Base-by-base conservation (phyloP, 2,797 vertebrate species). In the Characodon lateralis region DNA sequence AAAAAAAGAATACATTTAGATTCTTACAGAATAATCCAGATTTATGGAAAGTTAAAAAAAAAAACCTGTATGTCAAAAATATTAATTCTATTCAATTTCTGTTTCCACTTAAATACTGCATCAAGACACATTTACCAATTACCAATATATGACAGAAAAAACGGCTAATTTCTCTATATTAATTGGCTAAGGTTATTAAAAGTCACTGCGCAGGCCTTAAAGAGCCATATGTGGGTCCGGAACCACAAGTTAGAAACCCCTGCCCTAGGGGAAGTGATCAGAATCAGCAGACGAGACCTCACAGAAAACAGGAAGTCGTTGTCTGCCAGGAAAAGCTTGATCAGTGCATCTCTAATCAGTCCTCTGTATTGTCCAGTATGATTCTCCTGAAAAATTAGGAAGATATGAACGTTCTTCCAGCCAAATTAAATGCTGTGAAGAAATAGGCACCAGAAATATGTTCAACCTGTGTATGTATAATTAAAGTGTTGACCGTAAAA, bases 371-470 rank as follows among this genome's bases (percentile, higher is more conserved):
- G 39, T 22, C 39, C 20, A 8, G 3, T 41, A 39, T 26, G n/a
- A 48, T 43, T 24, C 53, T 81, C 55, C 28, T 80, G 65, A 20
- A 82, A 61, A 76, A 75, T 3, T 61, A 9, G 41, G 2, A 35
- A 7, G 18, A 48, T 43, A 39, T 72, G 2, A 41, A n/a, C 12
- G 20, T 63, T 74, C 2, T 71, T 71, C 20, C 6, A 28, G 65
- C 26, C 35, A 65, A 73, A 76, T 65, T 14, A 13, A 72, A 63
- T 63, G 43, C 71, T 73, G 14, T 69, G n/a, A 78, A 59, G 26
- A 61, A 41, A 76, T 24, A 16, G 63, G 18, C 22, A 20, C 24
- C 50, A 51, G 39, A 76, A 69, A 85, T 73, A 39, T 74, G 39
- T 74, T 65, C n/a, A 14, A 80, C 20, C 24, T 77, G 75, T 13